A percentile compares a stretch with the other conserved stretches of the same genome.
Evolutionary conservation across 2,888 invertebrate species (phyloP).

Genomic region (Pachycephus smyrnensis): DNA sequence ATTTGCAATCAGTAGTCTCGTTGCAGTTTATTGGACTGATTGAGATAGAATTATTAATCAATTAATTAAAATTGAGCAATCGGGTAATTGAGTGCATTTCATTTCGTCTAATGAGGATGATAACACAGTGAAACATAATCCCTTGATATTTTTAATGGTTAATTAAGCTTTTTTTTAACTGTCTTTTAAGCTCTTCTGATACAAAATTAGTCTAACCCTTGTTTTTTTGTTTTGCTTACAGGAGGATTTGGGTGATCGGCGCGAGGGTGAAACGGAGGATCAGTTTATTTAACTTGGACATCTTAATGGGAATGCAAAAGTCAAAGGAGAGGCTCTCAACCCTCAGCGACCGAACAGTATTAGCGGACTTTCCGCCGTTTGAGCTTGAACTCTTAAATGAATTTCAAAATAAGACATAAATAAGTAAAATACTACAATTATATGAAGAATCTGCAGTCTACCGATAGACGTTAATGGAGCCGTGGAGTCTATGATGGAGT

Average conservation of each 20-base stretch:
- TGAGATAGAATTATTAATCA: no score
- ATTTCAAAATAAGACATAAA: constrained; percentile 20
- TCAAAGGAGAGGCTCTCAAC: constrained; percentile 31
- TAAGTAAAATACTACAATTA: not conserved
- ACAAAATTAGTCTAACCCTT: constrained; percentile 27
- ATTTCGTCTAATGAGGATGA: no score
- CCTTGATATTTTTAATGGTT: no score
- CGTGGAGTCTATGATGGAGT: not conserved
- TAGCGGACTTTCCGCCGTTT: constrained; percentile 51
- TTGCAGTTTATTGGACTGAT: no score
- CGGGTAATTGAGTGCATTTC: no score
- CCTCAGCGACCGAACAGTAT: constrained; percentile 48
- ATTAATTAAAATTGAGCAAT: no score
- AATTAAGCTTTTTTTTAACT: no score
- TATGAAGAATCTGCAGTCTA: not conserved
- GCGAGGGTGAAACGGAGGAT: constrained; percentile 33
- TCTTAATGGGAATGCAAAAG: constrained; percentile 23
- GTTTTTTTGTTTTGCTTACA: constrained; percentile 34
- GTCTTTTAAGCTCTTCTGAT: not conserved
- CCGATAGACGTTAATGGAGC: not conserved
- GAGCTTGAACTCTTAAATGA: constrained; percentile 42
- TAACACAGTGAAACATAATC: no score
- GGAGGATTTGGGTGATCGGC: constrained; percentile 36
- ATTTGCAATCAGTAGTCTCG: no score
- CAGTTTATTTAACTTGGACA: constrained; percentile 39